These are phyloP conservation scores for Melanaphis sacchari DNA, from an alignment of 1,140 invertebrate genomes.

Conservation along the genomic window DNA sequence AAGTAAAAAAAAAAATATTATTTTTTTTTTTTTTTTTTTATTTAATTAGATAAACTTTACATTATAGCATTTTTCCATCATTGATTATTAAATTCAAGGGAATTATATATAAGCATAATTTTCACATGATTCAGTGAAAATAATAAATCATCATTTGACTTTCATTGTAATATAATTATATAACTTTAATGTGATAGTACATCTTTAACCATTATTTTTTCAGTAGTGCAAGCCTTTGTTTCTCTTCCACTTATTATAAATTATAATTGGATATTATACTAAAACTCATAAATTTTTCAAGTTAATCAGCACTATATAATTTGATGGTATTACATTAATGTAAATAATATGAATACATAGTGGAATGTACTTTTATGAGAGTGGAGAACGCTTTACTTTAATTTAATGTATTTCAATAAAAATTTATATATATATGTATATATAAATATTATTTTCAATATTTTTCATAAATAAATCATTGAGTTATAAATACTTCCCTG, in stretches of 20 bases:
- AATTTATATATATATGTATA: too few species aligned
- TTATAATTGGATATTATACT: conserved; percentile 12
- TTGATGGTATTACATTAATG: conserved; percentile 15
- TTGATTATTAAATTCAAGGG: neutral
- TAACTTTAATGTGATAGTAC: neutral
- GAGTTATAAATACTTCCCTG: neutral
- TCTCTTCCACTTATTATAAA: neutral
- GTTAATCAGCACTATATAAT: neutral
- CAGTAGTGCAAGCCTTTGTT: neutral
- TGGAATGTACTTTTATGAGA: neutral
- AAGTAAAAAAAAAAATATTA: too few species aligned
- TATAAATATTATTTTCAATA: neutral
- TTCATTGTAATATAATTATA: neutral
- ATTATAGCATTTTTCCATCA: neutral
- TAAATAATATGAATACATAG: conserved; percentile 1
- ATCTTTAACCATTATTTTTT: conserved; percentile 5
- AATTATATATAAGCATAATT: neutral
- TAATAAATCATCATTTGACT: neutral
- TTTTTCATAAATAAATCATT: neutral
- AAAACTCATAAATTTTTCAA: conserved; percentile 7
- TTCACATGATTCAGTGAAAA: neutral
- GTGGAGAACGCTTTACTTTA: neutral
- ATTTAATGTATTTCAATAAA: neutral
- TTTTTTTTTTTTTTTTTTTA: too few species aligned
- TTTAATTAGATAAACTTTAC: neutral